Evolutionary conservation across 2,888 invertebrate species (phyloP), one percentile per base, ranked within the genome.

Genomic region (Trachelus tabidus): DNA sequence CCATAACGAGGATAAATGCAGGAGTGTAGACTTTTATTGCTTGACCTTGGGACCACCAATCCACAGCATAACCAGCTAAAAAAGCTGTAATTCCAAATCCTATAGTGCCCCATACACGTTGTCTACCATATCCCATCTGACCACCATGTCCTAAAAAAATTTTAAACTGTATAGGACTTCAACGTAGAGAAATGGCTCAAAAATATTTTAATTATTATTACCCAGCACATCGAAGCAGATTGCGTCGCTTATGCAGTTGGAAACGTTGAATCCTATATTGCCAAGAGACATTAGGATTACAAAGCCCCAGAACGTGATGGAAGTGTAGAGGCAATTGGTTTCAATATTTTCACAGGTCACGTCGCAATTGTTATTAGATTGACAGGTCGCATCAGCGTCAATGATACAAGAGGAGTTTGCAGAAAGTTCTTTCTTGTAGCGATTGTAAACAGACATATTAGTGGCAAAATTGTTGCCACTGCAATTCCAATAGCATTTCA

Each of bases 211-310:
- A 75, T 30, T 69, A 15, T 31, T 69, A 73, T 92, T 90, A 94
- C 96, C 97, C 69, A 98, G 93, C 34, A 97, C 94, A 91, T 98
- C 97, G 88, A 98, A 98, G 90, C 97, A 97, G 40, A 98, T 95
- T 0, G 98, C 97, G 91, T 98, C 98, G 69, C 96, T 96, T 69
- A 98, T 95, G 74, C 96, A 97, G 87, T 97, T 96, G 56, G 95
- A 94, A 0, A 98, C 97, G 89, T 97, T 97, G 88, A 95, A 97
- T 4, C 96, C 95, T 79, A 97, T 95, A 3, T 95, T 96, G 37
- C 96, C 96, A 1, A 96, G 82, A 73, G 95, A 95, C 93, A 96
- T 94, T 34, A 96, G 90, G 1, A 95, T 82, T 0, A 96, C 94
- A 84, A 96, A 97, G 3, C 93, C 92, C 96, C 96, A 96, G 90